Evolutionary conservation across 2,113 vertebrate genomes (phyloP).

Genomic region (Cyrtonyx montezumae): DNA sequence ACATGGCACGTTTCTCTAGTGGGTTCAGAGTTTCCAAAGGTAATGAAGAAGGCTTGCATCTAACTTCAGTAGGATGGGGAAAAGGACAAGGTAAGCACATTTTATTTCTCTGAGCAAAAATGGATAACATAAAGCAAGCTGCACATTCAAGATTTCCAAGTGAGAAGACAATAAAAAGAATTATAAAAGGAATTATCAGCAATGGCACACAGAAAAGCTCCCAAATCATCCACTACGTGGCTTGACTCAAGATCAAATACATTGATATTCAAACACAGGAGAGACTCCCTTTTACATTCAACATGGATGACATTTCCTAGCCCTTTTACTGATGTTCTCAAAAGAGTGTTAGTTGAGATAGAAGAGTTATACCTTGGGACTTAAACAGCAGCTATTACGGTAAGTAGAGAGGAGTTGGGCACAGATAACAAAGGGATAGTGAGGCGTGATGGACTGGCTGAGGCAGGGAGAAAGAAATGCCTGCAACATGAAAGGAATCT

Average conservation of each 20-base stretch:
- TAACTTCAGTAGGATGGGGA: background rate
- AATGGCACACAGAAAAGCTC: background rate
- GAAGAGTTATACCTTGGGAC: slow-evolving; percentile 20
- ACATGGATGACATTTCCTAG: slow-evolving; percentile 12
- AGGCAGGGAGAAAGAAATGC: slow-evolving; percentile 17
- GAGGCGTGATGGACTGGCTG: background rate
- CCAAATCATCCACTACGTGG: background rate
- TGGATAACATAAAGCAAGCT: background rate
- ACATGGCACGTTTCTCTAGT: background rate
- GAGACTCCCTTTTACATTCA: slow-evolving; percentile 37
- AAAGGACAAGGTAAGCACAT: background rate
- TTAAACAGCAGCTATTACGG: slow-evolving; percentile 46
- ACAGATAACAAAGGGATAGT: slow-evolving; percentile 36
- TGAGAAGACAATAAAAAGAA: slow-evolving; percentile 38
- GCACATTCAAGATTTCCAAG: background rate
- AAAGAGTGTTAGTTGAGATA: slow-evolving; percentile 40
- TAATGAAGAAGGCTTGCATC: background rate
- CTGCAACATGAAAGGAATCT: background rate
- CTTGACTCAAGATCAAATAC: slow-evolving; percentile 36
- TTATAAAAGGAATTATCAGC: slow-evolving; percentile 42
- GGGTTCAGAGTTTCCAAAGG: background rate
- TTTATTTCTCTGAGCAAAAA: slow-evolving; percentile 7
- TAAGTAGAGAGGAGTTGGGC: background rate
- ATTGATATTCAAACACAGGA: slow-evolving; percentile 34
- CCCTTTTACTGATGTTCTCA: slow-evolving; percentile 33